These are phyloP conservation scores for Fabriciana adippe DNA, from an alignment of 2,888 invertebrate species.

Conservation along the genomic window DNA sequence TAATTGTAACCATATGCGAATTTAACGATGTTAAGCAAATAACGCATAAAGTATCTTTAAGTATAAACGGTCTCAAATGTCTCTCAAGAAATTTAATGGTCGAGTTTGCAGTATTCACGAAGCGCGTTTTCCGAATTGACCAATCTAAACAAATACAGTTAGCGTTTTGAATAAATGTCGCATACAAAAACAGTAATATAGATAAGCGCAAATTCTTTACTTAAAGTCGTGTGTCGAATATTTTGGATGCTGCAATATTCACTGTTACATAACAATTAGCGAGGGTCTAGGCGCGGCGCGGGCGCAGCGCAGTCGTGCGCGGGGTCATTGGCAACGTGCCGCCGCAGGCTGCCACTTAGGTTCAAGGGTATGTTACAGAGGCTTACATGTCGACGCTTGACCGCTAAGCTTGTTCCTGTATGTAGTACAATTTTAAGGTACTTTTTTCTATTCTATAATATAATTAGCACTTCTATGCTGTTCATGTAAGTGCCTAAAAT, in stretches of 20 bases:
- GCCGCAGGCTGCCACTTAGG: slow-evolving; percentile 82
- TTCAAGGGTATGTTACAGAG: slow-evolving; percentile 77
- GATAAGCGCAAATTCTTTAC: slow-evolving; percentile 27
- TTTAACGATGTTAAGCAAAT: slow-evolving; percentile 13
- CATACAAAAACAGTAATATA: slow-evolving; percentile 25
- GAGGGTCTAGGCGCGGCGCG: slow-evolving; percentile 44
- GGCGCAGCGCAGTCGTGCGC: slow-evolving; percentile 76
- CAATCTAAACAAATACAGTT: slow-evolving; percentile 35
- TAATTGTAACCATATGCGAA: slow-evolving; percentile 18
- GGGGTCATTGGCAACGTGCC: slow-evolving; percentile 84
- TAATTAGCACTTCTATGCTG: neutral
- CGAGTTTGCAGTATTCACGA: slow-evolving; percentile 23
- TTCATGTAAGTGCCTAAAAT: too few relatives aligned
- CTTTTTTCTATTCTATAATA: neutral
- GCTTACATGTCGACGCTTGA: slow-evolving; percentile 61
- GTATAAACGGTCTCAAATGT: slow-evolving; percentile 9
- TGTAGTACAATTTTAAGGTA: neutral
- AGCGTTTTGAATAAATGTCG: slow-evolving; percentile 30
- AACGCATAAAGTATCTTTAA: slow-evolving; percentile 6
- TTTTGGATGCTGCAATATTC: slow-evolving; percentile 60
- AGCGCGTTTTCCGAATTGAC: slow-evolving; percentile 27
- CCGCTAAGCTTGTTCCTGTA: slow-evolving; percentile 15
- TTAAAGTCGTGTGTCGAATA: slow-evolving; percentile 53
- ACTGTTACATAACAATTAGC: slow-evolving; percentile 80
- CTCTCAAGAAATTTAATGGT: slow-evolving; percentile 20